A percentile compares a stretch with the other conserved stretches of the same genome.
These are phyloP conservation scores for Progne subis DNA, from an alignment of 2,113 vertebrate genomes.

Conservation along the genomic window DNA sequence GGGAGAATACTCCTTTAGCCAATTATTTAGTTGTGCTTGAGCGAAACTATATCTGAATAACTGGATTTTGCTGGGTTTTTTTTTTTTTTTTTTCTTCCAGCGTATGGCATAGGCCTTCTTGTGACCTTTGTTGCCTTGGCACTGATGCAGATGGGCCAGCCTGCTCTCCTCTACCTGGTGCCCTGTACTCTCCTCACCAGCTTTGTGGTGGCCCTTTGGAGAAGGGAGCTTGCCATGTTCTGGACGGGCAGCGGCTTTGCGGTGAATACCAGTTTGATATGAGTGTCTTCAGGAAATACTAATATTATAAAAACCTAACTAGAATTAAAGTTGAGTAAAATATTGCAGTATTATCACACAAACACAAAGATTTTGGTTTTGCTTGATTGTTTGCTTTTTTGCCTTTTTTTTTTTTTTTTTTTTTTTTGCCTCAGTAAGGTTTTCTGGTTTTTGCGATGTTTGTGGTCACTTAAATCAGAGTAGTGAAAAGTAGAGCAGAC, in stretches of 20 bases:
- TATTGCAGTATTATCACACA: slow-evolving; percentile 30
- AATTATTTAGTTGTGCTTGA: background rate
- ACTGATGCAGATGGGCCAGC: slow-evolving; percentile 93
- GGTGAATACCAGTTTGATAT: slow-evolving; percentile 99
- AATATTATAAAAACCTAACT: slow-evolving; percentile 81
- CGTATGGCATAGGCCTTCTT: slow-evolving; percentile 92
- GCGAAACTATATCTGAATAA: background rate
- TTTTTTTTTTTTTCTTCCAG: slow-evolving; percentile 61
- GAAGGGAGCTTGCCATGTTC: slow-evolving; percentile 89
- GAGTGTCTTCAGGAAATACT: slow-evolving; percentile 82
- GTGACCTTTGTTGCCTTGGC: slow-evolving; percentile 94
- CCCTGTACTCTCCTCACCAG: slow-evolving; percentile 94
- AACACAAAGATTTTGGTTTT: background rate
- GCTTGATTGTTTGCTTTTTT: background rate
- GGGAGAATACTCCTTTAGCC: background rate
- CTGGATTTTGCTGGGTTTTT: background rate
- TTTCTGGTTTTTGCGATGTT: background rate
- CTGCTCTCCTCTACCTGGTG: slow-evolving; percentile 94
- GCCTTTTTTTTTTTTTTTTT: too few relatives aligned
- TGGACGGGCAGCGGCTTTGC: slow-evolving; percentile 98
- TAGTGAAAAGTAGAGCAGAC: background rate
- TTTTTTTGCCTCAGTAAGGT: background rate
- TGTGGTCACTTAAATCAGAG: background rate
- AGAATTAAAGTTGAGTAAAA: slow-evolving; percentile 91
- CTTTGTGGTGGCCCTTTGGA: slow-evolving; percentile 88